phyloP scores from a whole-genome alignment of 2,888 invertebrate species.

The Nycteola revayana region DNA sequence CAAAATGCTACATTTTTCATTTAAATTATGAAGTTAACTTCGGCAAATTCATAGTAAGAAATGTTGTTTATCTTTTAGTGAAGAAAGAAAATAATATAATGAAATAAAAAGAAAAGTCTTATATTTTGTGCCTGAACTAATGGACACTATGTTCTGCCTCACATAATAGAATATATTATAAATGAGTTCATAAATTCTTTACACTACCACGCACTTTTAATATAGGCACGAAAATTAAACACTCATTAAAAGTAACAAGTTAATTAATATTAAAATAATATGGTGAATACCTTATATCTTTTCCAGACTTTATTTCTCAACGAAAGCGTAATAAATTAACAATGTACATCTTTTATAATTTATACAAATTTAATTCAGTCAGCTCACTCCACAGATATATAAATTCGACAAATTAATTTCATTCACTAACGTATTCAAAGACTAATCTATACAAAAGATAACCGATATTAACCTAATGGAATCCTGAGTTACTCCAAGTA shows the following conservation, averaged over 20 bases:
- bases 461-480: constrained; percentile 73
- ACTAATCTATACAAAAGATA: constrained; percentile 59
- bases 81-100: constrained; percentile 17
- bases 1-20: constrained; percentile 9
- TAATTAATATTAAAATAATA: too few relatives aligned
- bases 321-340: too few relatives aligned
- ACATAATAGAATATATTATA: constrained; percentile 35
- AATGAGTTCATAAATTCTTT: constrained; percentile 19
- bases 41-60: constrained; percentile 18
- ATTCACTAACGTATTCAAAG: constrained; percentile 34
- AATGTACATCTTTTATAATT: neutral
- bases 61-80: constrained; percentile 15
- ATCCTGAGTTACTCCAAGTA: constrained; percentile 65
- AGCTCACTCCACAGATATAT: constrained; percentile 18
- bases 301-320: too few relatives aligned
- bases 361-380: constrained; percentile 17
- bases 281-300: too few relatives aligned
- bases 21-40: constrained; percentile 13
- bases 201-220: constrained; percentile 20
- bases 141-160: constrained; percentile 20
- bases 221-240: too few relatives aligned
- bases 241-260: too few relatives aligned
- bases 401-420: constrained; percentile 32
- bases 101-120: constrained; percentile 13
- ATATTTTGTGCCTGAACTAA: constrained; percentile 27